Evolutionary conservation across 2,113 vertebrate genomes (phyloP).

Genomic region (Nesospiza acunhae): DNA sequence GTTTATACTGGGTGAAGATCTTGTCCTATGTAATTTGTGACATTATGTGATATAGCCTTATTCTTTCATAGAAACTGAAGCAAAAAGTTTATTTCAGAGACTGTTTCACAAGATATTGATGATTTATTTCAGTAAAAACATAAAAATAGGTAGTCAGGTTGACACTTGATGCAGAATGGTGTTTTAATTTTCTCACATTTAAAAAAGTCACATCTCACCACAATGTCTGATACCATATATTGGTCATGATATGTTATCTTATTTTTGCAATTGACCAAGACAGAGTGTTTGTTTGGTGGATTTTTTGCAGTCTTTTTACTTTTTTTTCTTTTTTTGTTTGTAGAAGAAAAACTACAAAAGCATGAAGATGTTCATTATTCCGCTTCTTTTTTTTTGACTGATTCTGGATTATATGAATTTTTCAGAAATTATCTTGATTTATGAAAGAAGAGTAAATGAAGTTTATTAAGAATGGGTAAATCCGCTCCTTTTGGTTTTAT

Average conservation of each 20-base stretch:
- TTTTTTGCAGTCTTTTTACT: neutral
- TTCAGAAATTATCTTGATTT: neutral
- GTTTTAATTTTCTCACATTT: conserved; percentile 11
- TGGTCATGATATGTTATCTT: neutral
- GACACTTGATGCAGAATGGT: neutral
- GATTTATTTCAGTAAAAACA: neutral
- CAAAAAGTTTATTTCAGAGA: neutral
- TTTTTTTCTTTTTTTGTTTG: neutral
- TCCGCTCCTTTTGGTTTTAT: neutral
- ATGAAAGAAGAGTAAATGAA: neutral
- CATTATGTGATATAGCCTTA: neutral
- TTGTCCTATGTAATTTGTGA: neutral
- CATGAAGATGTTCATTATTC: neutral
- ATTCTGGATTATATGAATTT: neutral
- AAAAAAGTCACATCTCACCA: neutral
- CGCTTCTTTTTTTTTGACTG: neutral
- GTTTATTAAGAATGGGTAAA: neutral
- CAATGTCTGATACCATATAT: neutral
- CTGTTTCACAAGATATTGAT: neutral
- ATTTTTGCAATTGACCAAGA: neutral
- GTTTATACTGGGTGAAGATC: neutral
- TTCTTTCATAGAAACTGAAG: neutral
- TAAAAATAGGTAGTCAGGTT: neutral
- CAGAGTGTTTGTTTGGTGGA: neutral
- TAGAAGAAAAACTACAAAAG: neutral